Evolutionary conservation across 2,113 vertebrate genomes (phyloP).

Genomic region (Nerophis lumbriciformis): DNA sequence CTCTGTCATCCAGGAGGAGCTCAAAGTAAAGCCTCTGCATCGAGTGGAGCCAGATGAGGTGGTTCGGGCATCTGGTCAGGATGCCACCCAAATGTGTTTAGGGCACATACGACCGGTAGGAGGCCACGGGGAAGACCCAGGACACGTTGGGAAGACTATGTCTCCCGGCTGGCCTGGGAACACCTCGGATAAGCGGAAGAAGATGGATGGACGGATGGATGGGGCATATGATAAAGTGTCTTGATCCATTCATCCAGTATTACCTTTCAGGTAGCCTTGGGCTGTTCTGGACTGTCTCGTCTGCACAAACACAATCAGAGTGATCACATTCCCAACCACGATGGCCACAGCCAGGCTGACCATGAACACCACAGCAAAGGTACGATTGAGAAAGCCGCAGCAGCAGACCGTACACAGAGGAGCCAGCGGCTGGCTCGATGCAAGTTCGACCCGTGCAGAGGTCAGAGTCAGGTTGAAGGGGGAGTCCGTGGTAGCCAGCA

Average conservation of each 20-base stretch:
- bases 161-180: too few species aligned
- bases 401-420: constrained; percentile 69
- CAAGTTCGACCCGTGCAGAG: constrained; percentile 11
- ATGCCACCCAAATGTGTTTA: too few species aligned
- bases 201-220: too few species aligned
- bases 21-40: too few species aligned
- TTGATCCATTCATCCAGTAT: background rate
- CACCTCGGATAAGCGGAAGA: too few species aligned
- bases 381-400: constrained; percentile 67
- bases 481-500: constrained; percentile 33
- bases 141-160: too few species aligned
- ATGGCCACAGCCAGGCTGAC: constrained; percentile 72
- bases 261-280: constrained; percentile 80
- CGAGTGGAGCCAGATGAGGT: too few species aligned
- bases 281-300: constrained; percentile 72
- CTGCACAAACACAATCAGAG: constrained; percentile 75
- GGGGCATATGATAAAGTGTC: too few species aligned
- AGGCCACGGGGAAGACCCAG: too few species aligned
- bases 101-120: too few species aligned
- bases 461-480: constrained; percentile 52
- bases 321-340: constrained; percentile 75
- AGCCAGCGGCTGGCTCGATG: constrained; percentile 30
- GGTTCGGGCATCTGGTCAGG: too few species aligned
- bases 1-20: too few species aligned
- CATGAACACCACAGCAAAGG: constrained; percentile 73